Conservation (phyloP, 2,113 vertebrate genomes). For the Carassius gibelio region DNA sequence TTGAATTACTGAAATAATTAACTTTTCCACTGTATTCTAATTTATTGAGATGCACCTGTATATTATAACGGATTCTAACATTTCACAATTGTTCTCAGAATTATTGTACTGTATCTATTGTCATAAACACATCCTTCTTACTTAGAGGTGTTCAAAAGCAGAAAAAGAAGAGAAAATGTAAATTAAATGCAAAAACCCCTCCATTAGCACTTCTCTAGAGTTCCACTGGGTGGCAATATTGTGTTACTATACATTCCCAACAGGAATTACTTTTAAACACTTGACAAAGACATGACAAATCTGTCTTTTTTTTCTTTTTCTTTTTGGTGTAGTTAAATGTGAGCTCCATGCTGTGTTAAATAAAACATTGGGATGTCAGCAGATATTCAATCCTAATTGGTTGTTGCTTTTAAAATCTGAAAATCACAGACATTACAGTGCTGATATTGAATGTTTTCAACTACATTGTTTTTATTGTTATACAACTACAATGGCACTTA, state of each 20-base stretch:
- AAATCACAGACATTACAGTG: not conserved
- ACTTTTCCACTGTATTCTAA: too few species aligned
- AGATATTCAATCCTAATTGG: not conserved
- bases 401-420: not conserved
- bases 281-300: not conserved
- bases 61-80: not conserved
- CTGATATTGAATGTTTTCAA: not conserved
- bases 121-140: not conserved
- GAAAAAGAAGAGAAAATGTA: not conserved
- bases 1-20: too few species aligned
- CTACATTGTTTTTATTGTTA: not conserved
- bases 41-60: too few species aligned
- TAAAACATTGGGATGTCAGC: not conserved
- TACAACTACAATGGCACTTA: not conserved
- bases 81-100: not conserved
- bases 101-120: not conserved
- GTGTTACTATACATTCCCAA: not conserved
- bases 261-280: not conserved
- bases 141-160: too few species aligned
- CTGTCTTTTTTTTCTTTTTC: too few species aligned
- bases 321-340: not conserved
- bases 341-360: not conserved
- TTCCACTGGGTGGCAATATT: conserved; percentile 49
- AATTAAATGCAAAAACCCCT: not conserved
- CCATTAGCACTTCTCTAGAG: conserved; percentile 12